Percentiles rank a stretch among this genome's conserved stretches.
Conservation (phyloP, 2,113 vertebrate species). For the Balaenoptera acutorostrata region DNA sequence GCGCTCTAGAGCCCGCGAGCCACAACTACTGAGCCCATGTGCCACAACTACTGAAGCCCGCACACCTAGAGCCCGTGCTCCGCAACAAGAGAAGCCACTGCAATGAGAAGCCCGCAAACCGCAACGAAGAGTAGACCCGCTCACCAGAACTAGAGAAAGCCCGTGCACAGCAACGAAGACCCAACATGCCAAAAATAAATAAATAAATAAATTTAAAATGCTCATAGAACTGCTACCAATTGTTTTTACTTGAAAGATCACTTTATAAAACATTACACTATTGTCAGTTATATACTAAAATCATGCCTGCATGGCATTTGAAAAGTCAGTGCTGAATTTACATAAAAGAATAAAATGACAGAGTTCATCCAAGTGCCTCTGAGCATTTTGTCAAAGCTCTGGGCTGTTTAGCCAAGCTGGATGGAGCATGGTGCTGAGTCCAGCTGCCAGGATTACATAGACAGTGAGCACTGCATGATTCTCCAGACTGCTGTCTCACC, state of each 20-base stretch:
- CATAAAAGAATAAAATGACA: background rate
- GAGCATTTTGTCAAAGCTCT: background rate
- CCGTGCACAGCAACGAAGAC: too few relatives aligned
- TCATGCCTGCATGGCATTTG: background rate
- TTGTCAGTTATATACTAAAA: background rate
- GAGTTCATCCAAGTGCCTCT: conserved; percentile 16
- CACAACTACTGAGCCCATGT: too few relatives aligned
- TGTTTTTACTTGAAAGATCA: background rate
- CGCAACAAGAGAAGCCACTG: too few relatives aligned
- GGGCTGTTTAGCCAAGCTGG: background rate
- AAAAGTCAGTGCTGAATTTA: background rate
- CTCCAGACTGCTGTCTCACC: background rate
- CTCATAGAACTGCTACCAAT: background rate
- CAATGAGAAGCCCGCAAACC: too few relatives aligned
- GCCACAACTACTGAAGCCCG: too few relatives aligned
- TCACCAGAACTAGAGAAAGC: too few relatives aligned
- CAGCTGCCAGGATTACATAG: background rate
- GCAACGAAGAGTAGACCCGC: too few relatives aligned
- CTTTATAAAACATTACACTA: background rate
- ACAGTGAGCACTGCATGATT: background rate
- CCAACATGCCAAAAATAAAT: too few relatives aligned
- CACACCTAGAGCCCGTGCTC: too few relatives aligned
- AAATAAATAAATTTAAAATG: background rate
- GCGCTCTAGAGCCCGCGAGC: too few relatives aligned
- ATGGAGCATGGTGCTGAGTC: rapidly evolving